Base-by-base conservation (phyloP, 2,888 invertebrate species). In the Mesopsocus fuscifrons region DNA sequence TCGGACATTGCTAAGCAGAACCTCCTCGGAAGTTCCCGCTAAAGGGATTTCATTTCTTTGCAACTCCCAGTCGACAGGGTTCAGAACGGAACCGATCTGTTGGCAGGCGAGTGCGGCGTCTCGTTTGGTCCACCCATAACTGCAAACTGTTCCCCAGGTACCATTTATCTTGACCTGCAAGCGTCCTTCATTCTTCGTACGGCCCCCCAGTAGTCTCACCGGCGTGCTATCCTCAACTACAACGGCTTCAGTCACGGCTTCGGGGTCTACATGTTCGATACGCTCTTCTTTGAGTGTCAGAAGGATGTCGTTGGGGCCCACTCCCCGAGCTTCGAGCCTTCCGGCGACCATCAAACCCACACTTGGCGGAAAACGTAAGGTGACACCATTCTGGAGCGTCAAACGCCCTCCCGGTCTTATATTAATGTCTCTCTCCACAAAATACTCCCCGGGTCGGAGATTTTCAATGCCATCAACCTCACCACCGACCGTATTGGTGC, bases 311-410 rank as follows among this genome's bases (percentile, higher is more conserved):
- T 78, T 80, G 0, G 83, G 82, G 26, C 75, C 68, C 46, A 75
- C 71, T 1, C 87, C 87, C 52, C 77, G 69, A 0, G 87, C 87
- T 53, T 84, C 84, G 34, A 95, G 62, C 58, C 79, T 77, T 1
- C 95, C 95, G 33, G 92, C 92, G 2, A 97, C 80, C 79, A 98
- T 87, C 70, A 98, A 88, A 6, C 95, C 94, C 43, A 97, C 79
- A 18, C 88, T 77, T 1, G 92, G 84, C 43, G 88, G 84, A 60
- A 98, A 98, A 52, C 67, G 61, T 13, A 98, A 63, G 0, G 76
- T 84, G 0, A 92, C 88, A 0, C 94, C 94, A 0, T 88, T 79
- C 46, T 84, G 78, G 2, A 98, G 66, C 11, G 80, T 79, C 33
- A 98, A 65, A 59, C 81, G 80, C 3, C 92, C 92, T n/a, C 88